phyloP scores from a whole-genome alignment of 1,140 invertebrate species.

The Drosophila ogumai region DNA sequence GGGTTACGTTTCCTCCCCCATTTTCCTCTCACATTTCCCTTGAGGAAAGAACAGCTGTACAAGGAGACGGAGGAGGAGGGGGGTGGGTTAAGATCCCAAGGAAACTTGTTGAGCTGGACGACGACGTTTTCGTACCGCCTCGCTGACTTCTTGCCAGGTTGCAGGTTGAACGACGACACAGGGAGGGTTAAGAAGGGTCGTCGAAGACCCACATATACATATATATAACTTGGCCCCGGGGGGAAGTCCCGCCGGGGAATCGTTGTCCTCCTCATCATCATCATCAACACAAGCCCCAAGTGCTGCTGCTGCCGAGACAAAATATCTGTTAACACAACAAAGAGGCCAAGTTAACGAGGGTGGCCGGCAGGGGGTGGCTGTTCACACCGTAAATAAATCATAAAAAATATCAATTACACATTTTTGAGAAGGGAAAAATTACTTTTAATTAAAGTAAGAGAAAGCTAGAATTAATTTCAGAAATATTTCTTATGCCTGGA shows the following conservation, averaged over 20 bases:
- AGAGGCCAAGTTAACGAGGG: constrained; percentile 11
- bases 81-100: constrained; percentile 31
- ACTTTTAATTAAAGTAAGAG: not conserved
- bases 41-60: constrained; percentile 70
- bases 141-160: constrained; percentile 56
- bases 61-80: constrained; percentile 32
- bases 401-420: constrained; percentile 33
- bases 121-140: constrained; percentile 63
- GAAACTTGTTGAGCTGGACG: constrained; percentile 75
- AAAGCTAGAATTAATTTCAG: not conserved
- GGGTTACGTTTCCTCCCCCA: constrained; percentile 54
- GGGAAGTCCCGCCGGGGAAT: constrained; percentile 34
- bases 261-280: constrained; percentile 26
- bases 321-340: constrained; percentile 67
- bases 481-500: not conserved
- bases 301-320: constrained; percentile 29
- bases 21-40: constrained; percentile 5
- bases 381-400: constrained; percentile 42
- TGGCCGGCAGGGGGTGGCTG: constrained; percentile 13
- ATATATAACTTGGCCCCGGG: constrained; percentile 46
- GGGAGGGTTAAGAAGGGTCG: constrained; percentile 10
- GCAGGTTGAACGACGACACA: constrained; percentile 4
- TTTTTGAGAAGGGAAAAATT: not conserved
- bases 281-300: constrained; percentile 38
- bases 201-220: constrained; percentile 26